Conservation (phyloP, 1,140 invertebrate species). For the Drosophila erecta region DNA sequence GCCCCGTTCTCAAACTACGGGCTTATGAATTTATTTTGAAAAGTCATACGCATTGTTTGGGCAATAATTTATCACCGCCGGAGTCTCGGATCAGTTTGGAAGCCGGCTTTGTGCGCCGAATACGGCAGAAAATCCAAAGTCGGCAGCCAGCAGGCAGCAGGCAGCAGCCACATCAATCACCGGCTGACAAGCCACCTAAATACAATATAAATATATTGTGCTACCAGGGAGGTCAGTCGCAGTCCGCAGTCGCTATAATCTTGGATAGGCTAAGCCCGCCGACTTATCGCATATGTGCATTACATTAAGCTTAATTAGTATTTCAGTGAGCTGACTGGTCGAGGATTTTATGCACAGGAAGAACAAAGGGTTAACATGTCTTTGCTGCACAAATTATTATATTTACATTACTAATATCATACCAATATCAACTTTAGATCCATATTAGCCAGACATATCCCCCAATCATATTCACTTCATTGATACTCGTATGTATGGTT, state of each 20-base stretch:
- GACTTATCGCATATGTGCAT: slow-evolving; percentile 72
- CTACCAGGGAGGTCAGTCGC: slow-evolving; percentile 24
- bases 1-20: slow-evolving; percentile 39
- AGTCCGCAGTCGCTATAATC: slow-evolving; percentile 49
- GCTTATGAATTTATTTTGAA: slow-evolving; percentile 53
- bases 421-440: too few relatives aligned
- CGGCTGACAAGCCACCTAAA: slow-evolving; percentile 75
- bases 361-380: not conserved
- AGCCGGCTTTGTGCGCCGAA: slow-evolving; percentile 51
- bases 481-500: not conserved
- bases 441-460: too few relatives aligned
- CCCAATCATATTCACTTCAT: not conserved
- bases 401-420: not conserved
- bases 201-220: slow-evolving; percentile 66
- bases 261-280: slow-evolving; percentile 47
- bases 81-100: slow-evolving; percentile 18
- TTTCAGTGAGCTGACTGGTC: slow-evolving; percentile 47
- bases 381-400: too few relatives aligned
- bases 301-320: slow-evolving; percentile 82
- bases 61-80: slow-evolving; percentile 44
- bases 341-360: slow-evolving; percentile 3
- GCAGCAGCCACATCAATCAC: slow-evolving; percentile 73
- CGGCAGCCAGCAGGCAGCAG: slow-evolving; percentile 26
- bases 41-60: slow-evolving; percentile 52
- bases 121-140: slow-evolving; percentile 61